Evolutionary conservation across 2,797 vertebrate species (phyloP).

Genomic region (Myoxocephalus aenaeus): DNA sequence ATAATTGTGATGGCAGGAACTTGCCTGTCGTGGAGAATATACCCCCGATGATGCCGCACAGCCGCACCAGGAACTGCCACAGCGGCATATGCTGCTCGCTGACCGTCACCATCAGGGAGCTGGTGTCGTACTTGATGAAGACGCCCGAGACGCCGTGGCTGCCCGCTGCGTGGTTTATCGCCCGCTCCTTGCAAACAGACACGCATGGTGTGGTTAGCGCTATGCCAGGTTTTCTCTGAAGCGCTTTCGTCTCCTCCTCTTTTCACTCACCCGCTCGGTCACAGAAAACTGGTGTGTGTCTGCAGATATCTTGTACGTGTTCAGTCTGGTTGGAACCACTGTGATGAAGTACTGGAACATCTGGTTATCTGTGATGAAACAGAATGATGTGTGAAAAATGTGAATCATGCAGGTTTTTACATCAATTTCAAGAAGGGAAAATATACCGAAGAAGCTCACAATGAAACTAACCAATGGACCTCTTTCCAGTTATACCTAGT

Average conservation of each 20-base stretch:
- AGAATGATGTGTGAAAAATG: not conserved
- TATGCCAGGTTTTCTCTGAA: not conserved
- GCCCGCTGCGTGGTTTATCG: conserved; percentile 93
- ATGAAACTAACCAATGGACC: not conserved
- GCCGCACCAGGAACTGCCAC: conserved; percentile 93
- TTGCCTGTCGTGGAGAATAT: conserved; percentile 96
- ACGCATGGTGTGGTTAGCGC: not conserved
- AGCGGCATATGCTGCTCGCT: conserved; percentile 96
- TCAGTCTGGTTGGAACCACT: conserved; percentile 95
- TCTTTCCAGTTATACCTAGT: not conserved
- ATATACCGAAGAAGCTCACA: not conserved
- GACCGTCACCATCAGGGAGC: conserved; percentile 94
- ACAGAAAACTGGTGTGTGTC: conserved; percentile 86
- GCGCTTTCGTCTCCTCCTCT: not conserved
- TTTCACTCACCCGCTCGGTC: conserved; percentile 80
- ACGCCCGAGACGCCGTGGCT: conserved; percentile 95
- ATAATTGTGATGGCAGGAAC: not conserved
- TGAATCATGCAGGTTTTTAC: too few species aligned
- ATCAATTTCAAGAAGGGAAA: not conserved
- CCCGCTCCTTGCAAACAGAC: conserved; percentile 84
- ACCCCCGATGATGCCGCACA: conserved; percentile 94
- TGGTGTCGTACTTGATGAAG: conserved; percentile 95
- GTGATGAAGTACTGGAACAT: conserved; percentile 99
- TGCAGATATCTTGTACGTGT: conserved; percentile 89
- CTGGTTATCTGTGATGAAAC: conserved; percentile 89